Evolutionary conservation across 1,140 invertebrate genomes (phyloP), one percentile per base, ranked within the genome.

Genomic region (Panulirus ornatus): DNA sequence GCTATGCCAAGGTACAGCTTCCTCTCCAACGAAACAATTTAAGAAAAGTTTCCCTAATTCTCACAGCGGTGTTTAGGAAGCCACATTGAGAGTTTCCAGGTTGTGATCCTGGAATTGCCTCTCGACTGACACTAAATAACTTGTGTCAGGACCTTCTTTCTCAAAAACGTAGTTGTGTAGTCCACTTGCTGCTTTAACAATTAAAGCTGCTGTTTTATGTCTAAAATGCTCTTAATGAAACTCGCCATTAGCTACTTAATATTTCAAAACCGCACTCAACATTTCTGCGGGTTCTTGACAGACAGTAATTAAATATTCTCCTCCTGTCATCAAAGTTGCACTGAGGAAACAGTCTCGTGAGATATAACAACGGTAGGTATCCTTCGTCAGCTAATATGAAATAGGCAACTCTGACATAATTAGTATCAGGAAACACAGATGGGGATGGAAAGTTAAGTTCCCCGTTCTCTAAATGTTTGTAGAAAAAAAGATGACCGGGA

Each of bases 311-410:
- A 34, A 82, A 82, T 82, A 54, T 58, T 82, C 51, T 82, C 79
- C 54, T 82, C 79, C 79, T 82, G 47, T 58, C 47, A 30, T 82
- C 79, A 47, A 82, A 44, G 9, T 82, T 40, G 47, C 47, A 51
- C 54, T 82, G 42, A 44, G 42, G 79, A 82, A 47, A 82, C 34
- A 44, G 79, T 54, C 79, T 51, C 79, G 54, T 82, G 51, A 82
- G 79, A 82, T 82, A 82, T 19, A 44, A 70, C 90, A 92, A 87
- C 51, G 93, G 84, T 30, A 85, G 84, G 79, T 92, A 93, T 51
- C 92, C 92, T 70, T 92, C 91, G 91, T 93, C 93, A 58, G 66
- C 92, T 42, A 93, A 75, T 47, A 92, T 47, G 38, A 92, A 78
- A 86, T 86, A 89, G 71, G 92, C 89, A 40, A 88, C 70, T 40